phyloP scores from a whole-genome alignment of 2,797 vertebrate genomes.

The Simalia tracyae region DNA sequence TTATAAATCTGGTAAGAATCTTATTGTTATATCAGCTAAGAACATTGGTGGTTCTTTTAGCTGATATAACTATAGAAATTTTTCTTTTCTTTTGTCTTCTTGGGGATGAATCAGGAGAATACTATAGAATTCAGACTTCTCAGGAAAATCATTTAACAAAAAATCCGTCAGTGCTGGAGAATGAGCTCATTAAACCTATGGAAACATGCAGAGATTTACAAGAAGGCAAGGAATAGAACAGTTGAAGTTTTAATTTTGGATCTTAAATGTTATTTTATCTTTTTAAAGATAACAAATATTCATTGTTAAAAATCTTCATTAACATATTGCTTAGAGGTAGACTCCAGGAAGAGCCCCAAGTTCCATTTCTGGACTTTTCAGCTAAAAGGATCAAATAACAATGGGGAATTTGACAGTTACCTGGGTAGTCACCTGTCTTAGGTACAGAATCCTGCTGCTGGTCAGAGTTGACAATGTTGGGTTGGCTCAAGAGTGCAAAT shows the following conservation, averaged over 20 bases:
- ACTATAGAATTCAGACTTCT: constrained; percentile 67
- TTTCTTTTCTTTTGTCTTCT: constrained; percentile 12
- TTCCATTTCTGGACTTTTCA: neutral
- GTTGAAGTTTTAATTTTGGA: constrained; percentile 14
- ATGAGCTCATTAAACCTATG: constrained; percentile 58
- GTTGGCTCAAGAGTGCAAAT: neutral
- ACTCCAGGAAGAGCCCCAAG: neutral
- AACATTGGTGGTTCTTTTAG: neutral
- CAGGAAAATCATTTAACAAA: constrained; percentile 46
- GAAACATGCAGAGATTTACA: constrained; percentile 65
- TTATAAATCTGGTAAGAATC: constrained; percentile 71
- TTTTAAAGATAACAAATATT: neutral
- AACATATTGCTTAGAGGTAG: neutral
- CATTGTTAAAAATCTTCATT: neutral
- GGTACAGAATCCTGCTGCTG: neutral
- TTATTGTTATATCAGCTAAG: constrained; percentile 2
- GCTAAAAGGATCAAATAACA: neutral
- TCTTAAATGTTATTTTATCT: neutral
- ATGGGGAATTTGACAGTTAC: neutral
- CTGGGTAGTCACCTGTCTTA: neutral
- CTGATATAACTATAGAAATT: constrained; percentile 29
- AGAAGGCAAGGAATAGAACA: constrained; percentile 67
- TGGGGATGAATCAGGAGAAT: constrained; percentile 66
- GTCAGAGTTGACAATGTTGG: neutral
- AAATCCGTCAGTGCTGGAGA: constrained; percentile 46